These are phyloP conservation scores for Mystacides longicornis DNA, from an alignment of 2,888 invertebrate species.

Conservation along the genomic window DNA sequence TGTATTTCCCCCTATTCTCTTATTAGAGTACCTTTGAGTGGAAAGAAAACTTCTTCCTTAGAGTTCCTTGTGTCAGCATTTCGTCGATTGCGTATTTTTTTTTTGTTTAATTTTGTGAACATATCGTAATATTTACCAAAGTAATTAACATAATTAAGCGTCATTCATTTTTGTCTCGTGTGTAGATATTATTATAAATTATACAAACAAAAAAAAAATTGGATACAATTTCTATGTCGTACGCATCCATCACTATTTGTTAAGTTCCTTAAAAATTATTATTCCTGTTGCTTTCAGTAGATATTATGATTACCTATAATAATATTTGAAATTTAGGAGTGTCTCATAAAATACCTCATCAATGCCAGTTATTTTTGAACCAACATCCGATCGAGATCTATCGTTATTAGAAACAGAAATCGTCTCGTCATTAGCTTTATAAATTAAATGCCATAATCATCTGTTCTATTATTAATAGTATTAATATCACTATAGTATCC, in stretches of 20 bases:
- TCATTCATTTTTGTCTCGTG: neutral
- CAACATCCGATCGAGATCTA: neutral
- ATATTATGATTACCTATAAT: neutral
- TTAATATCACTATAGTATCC: neutral
- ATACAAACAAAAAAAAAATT: too few relatives aligned
- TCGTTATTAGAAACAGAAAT: neutral
- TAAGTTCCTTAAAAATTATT: neutral
- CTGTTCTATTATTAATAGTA: neutral
- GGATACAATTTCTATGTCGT: too few relatives aligned
- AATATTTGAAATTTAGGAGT: neutral
- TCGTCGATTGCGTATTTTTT: too few relatives aligned
- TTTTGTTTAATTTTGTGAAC: neutral
- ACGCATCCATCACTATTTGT: too few relatives aligned
- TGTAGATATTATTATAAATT: neutral
- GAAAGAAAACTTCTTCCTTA: too few relatives aligned
- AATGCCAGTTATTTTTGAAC: neutral
- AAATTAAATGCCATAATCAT: slow-evolving; percentile 1
- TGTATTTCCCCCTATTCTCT: too few relatives aligned
- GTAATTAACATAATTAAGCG: neutral
- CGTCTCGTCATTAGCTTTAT: slow-evolving; percentile 1
- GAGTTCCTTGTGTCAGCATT: too few relatives aligned
- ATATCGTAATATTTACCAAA: slow-evolving; percentile 1
- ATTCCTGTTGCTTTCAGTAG: neutral
- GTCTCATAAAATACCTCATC: slow-evolving; percentile 1
- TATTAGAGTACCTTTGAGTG: too few relatives aligned